These are phyloP conservation scores for Sphaerodactylus townsendi DNA, from an alignment of 2,113 vertebrate genomes.

Conservation along the genomic window DNA sequence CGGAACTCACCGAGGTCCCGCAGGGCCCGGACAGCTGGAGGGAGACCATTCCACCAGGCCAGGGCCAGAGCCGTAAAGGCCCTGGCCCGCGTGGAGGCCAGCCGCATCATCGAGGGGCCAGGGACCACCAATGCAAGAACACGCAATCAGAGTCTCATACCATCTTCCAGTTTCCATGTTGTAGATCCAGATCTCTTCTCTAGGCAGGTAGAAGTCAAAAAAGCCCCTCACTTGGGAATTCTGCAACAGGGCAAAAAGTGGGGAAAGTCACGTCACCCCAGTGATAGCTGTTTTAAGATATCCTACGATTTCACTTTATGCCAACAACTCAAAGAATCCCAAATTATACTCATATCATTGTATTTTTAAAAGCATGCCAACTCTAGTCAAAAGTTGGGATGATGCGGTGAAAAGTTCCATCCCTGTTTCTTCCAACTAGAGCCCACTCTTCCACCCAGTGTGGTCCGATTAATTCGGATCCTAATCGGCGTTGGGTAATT, in stretches of 20 bases:
- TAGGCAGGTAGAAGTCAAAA: slow-evolving; percentile 91
- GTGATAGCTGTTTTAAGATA: fast-evolving
- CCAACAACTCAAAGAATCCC: background rate
- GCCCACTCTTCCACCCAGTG: background rate
- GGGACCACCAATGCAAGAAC: no score
- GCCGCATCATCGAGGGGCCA: no score
- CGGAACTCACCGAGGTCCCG: no score
- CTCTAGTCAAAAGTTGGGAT: background rate
- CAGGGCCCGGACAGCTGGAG: no score
- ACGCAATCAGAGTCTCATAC: slow-evolving; percentile 80
- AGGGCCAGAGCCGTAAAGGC: no score
- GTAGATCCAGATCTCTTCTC: slow-evolving; percentile 94
- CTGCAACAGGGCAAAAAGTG: slow-evolving; percentile 68
- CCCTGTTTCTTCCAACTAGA: background rate
- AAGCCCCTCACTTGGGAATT: slow-evolving; percentile 85
- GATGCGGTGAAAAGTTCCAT: background rate
- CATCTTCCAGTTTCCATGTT: slow-evolving; percentile 93
- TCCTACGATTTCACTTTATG: background rate
- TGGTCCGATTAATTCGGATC: no score
- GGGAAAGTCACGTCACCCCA: fast-evolving
- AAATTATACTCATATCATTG: background rate
- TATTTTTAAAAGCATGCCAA: background rate
- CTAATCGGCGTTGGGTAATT: no score
- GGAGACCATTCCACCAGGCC: no score
- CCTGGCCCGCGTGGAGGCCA: no score